Conservation (phyloP, 1,140 invertebrate species). For the Pseudobourletiella spinata region DNA sequence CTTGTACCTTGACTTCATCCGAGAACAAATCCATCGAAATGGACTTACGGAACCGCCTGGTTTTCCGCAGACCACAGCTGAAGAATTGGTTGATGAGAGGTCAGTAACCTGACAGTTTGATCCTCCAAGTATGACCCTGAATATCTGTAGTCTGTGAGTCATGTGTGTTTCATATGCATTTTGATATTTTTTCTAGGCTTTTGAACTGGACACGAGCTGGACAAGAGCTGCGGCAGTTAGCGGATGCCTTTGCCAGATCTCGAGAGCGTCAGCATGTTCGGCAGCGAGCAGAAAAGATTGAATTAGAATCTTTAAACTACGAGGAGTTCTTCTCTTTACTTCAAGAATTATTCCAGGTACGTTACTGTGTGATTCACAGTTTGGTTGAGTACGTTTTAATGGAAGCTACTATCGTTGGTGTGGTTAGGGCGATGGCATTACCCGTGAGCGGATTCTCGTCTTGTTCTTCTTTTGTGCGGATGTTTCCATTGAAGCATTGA, state of each 20-base stretch:
- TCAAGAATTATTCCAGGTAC: conserved; percentile 32
- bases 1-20: conserved; percentile 27
- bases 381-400: too few relatives aligned
- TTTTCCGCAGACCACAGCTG: not conserved
- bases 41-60: conserved; percentile 1
- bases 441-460: conserved; percentile 41
- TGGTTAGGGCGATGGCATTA: conserved; percentile 38
- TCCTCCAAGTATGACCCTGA: not conserved
- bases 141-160: too few relatives aligned
- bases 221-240: conserved; percentile 28
- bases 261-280: conserved; percentile 23
- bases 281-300: conserved; percentile 17
- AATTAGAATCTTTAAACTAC: conserved; percentile 21
- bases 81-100: not conserved
- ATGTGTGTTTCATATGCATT: too few relatives aligned
- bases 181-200: conserved; percentile 3
- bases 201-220: conserved; percentile 30
- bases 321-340: conserved; percentile 27
- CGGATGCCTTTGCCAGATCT: conserved; percentile 31
- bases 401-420: too few relatives aligned
- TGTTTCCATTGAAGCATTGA: conserved; percentile 39
- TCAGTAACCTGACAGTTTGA: not conserved
- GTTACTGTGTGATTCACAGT: not conserved
- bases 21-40: conserved; percentile 16
- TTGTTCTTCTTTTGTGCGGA: conserved; percentile 46